Percentiles rank a stretch among this genome's conserved stretches.
phyloP scores from a whole-genome alignment of 2,888 invertebrate genomes.

The Metacarcinus magister region DNA sequence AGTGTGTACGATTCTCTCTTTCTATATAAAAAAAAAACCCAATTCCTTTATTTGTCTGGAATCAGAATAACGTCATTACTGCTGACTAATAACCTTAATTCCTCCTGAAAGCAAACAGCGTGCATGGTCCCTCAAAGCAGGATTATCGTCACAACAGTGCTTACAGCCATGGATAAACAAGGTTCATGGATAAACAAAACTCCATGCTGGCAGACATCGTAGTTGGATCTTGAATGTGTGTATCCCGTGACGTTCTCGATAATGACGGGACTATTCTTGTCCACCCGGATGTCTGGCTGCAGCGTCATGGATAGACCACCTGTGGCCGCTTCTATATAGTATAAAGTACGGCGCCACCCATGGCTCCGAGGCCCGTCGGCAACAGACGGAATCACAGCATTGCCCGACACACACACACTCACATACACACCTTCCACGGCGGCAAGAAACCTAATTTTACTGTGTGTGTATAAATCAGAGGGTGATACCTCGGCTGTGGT shows the following conservation, averaged over 20 bases:
- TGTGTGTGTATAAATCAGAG: not conserved
- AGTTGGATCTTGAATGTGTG: not conserved
- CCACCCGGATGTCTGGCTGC: constrained; percentile 45
- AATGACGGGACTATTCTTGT: not conserved
- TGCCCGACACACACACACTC: not conserved
- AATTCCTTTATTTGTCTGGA: not conserved
- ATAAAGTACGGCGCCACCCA: not conserved
- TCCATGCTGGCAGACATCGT: not conserved
- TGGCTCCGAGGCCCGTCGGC: not conserved
- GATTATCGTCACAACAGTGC: not conserved
- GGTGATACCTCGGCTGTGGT: not conserved
- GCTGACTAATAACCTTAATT: not conserved
- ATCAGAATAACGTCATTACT: not conserved
- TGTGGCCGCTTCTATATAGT: not conserved
- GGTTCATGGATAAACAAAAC: not conserved
- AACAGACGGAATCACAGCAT: constrained; percentile 3
- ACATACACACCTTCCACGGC: not conserved
- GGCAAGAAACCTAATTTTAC: not conserved
- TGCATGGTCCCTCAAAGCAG: too few relatives aligned
- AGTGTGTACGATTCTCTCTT: not conserved
- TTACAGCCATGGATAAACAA: not conserved
- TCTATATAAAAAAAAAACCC: not conserved
- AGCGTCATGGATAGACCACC: not conserved
- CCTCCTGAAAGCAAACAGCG: too few relatives aligned
- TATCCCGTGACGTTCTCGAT: not conserved